Evolutionary conservation across 2,113 vertebrate genomes (phyloP), one percentile per base, ranked within the genome.

Genomic region (Tychaedon coryphoeus): DNA sequence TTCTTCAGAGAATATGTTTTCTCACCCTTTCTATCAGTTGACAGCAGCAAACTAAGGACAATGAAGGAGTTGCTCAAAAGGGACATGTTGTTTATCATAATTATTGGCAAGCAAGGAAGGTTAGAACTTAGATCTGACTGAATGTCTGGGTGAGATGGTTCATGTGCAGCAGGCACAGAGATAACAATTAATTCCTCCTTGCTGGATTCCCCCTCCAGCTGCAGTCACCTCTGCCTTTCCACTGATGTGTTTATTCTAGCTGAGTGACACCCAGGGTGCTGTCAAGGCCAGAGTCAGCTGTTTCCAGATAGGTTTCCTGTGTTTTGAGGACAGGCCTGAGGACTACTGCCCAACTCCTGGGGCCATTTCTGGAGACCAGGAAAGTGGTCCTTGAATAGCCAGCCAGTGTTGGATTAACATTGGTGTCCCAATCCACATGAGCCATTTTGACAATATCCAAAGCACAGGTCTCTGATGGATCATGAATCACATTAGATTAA

Each of bases 341-440:
- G 26, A 72, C 7, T 8, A 47, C 6, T 3, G 6, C 19, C 3
- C 12, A 76, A 0, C 5, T 82, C 23, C 34, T 19, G 11, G 6
- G 60, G 16, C 8, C 6, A 8, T 75, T 86, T 19, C 19, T 64
- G 56, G 38, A 62, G 19, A 47, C 16, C 9, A 43, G 20, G 18
- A 13, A 67, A 40, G 6, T n/a, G 23, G 1, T 79, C 18, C 25
- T 38, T 38, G 38, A 77, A 22, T 8, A 75, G 5, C 7, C 24
- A 75, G 23, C 19, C 36, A 42, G 10, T 47, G 19, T 4, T 60
- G 29, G 14, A 62, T 80, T 65, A 54, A 23, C 20, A 12, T 4
- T 1, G 0, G 9, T 42, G 22, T 25, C 38, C 23, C 12, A 50
- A 2, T 38, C 26, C 0, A 0, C 16, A 3, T 15, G 25, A 85